phyloP scores from a whole-genome alignment of 2,888 invertebrate species.

The Nomada fucata region DNA sequence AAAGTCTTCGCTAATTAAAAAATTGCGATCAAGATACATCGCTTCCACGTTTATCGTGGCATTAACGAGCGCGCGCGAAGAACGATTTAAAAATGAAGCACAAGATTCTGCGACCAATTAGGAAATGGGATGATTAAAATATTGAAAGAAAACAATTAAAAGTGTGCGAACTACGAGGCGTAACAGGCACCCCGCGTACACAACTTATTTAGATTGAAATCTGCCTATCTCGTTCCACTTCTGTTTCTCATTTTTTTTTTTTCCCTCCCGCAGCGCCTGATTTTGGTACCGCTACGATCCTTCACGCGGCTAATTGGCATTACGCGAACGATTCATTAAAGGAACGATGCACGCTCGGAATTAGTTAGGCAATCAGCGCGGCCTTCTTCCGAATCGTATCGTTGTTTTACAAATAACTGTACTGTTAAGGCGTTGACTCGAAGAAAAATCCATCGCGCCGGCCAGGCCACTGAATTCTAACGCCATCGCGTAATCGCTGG shows the following conservation, averaged over 20 bases:
- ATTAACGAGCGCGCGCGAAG: background rate
- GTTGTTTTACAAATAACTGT: constrained; percentile 59
- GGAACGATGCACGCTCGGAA: constrained; percentile 51
- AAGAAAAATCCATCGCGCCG: constrained; percentile 53
- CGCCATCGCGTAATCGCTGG: constrained; percentile 37
- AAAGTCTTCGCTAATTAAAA: background rate
- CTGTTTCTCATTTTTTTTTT: constrained; percentile 35
- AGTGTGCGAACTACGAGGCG: constrained; percentile 13
- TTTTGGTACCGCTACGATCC: constrained; percentile 64
- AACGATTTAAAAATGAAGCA: background rate
- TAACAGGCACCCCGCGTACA: background rate
- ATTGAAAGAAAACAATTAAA: background rate
- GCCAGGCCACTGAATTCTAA: constrained; percentile 45
- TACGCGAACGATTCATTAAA: constrained; percentile 62
- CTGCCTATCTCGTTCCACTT: constrained; percentile 47
- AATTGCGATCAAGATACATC: background rate
- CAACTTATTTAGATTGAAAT: constrained; percentile 48
- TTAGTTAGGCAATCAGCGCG: constrained; percentile 50
- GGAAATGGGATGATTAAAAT: constrained; percentile 5
- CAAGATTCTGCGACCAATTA: background rate
- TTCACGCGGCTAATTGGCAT: constrained; percentile 65
- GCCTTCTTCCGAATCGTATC: constrained; percentile 56
- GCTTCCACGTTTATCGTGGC: background rate
- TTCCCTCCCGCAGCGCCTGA: constrained; percentile 35
- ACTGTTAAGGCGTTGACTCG: constrained; percentile 54